A percentile compares a stretch with the other conserved stretches of the same genome.
Conservation (phyloP, 2,113 vertebrate genomes). For the Saccopteryx bilineata region DNA sequence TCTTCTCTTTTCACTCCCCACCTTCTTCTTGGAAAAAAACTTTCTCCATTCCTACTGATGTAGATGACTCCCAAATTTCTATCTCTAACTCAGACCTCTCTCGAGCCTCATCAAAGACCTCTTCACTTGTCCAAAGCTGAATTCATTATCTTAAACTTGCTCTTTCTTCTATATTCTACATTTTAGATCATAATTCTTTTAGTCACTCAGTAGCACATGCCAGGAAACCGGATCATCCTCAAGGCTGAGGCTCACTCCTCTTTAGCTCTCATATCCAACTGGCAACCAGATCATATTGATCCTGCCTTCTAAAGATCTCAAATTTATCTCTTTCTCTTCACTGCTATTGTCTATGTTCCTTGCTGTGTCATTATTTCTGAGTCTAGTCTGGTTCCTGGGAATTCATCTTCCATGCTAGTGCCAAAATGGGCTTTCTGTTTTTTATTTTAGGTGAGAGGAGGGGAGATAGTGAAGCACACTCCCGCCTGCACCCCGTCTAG, state of each 20-base stretch:
- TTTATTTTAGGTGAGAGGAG: too few relatives aligned
- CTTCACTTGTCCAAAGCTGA: background rate
- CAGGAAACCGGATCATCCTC: background rate
- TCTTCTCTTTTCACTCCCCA: background rate
- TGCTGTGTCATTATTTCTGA: background rate
- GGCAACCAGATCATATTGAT: background rate
- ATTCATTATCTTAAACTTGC: background rate
- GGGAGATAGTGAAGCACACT: too few relatives aligned
- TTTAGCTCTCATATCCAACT: background rate
- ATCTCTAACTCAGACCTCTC: background rate
- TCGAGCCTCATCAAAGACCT: background rate
- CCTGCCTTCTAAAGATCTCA: background rate
- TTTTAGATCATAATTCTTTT: constrained; percentile 8
- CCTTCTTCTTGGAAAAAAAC: background rate
- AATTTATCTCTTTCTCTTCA: constrained; percentile 22
- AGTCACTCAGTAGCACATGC: background rate
- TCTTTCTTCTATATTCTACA: background rate
- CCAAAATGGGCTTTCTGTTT: background rate
- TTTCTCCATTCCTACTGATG: background rate
- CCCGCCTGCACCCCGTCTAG: too few relatives aligned
- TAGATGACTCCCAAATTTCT: background rate
- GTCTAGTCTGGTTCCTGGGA: background rate
- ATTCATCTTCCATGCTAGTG: background rate
- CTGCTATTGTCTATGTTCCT: background rate
- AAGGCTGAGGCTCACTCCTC: background rate